These are phyloP conservation scores for Xanthia togata DNA, from an alignment of 2,888 invertebrate genomes.

Conservation along the genomic window DNA sequence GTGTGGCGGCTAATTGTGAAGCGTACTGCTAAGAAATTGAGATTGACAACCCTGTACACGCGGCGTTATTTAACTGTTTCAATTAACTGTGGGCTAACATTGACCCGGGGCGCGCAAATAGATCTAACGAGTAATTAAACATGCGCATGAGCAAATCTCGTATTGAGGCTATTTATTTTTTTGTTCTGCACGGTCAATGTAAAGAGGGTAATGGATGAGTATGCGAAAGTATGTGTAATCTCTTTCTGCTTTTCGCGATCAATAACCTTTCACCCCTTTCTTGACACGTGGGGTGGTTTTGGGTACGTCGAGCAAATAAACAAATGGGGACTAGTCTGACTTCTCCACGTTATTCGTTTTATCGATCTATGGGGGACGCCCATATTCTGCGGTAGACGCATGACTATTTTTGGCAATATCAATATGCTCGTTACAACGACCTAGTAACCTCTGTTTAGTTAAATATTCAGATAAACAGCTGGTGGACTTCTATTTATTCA, in stretches of 20 bases:
- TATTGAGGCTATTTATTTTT: slow-evolving; percentile 55
- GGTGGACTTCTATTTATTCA: slow-evolving; percentile 35
- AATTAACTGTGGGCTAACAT: slow-evolving; percentile 82
- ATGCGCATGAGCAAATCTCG: slow-evolving; percentile 55
- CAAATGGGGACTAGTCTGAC: slow-evolving; percentile 20
- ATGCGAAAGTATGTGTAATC: slow-evolving; percentile 11
- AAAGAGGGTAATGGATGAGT: slow-evolving; percentile 18
- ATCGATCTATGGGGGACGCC: slow-evolving; percentile 24
- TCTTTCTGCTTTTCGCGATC: background rate
- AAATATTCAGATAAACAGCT: slow-evolving; percentile 53
- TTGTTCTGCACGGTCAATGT: slow-evolving; percentile 30
- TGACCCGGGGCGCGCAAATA: slow-evolving; percentile 81
- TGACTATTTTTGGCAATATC: slow-evolving; percentile 40
- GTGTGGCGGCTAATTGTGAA: slow-evolving; percentile 68
- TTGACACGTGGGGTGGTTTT: slow-evolving; percentile 2
- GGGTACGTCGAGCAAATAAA: slow-evolving; percentile 2
- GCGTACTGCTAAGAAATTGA: slow-evolving; percentile 71
- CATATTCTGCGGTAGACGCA: slow-evolving; percentile 29
- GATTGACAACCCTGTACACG: slow-evolving; percentile 74
- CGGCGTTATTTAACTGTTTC: slow-evolving; percentile 74
- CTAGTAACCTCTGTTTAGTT: slow-evolving; percentile 32
- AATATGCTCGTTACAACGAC: slow-evolving; percentile 29
- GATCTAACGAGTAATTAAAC: slow-evolving; percentile 69
- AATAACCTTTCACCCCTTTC: slow-evolving; percentile 3
- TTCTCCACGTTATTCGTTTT: slow-evolving; percentile 20